A percentile compares a stretch with the other conserved stretches of the same genome.
phyloP scores from a whole-genome alignment of 2,888 invertebrate genomes.

The Aproaerema taeniolella region DNA sequence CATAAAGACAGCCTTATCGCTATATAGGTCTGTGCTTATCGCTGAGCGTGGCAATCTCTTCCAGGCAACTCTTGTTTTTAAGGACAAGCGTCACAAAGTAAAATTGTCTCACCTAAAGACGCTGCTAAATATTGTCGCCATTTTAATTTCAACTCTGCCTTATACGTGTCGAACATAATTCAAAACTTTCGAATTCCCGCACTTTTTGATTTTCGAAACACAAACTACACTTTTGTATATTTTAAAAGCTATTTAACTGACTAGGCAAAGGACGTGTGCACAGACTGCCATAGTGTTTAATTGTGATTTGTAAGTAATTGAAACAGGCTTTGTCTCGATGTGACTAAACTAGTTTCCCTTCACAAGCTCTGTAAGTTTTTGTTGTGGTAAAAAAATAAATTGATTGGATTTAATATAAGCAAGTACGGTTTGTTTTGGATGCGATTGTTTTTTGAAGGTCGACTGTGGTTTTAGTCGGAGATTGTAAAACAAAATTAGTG shows the following conservation, averaged over 20 bases:
- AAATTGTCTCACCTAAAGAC: constrained; percentile 51
- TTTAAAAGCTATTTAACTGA: constrained; percentile 8
- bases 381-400: constrained; percentile 22
- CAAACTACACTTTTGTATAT: constrained; percentile 3
- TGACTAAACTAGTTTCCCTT: constrained; percentile 33
- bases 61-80: too few species aligned
- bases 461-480: too few species aligned
- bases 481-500: too few species aligned
- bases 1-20: too few species aligned
- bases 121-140: constrained; percentile 70
- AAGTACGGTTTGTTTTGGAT: background rate
- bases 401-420: constrained; percentile 2
- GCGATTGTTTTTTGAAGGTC: too few species aligned
- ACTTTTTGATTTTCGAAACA: constrained; percentile 1
- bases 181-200: constrained; percentile 25
- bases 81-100: too few species aligned
- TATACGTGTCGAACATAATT: constrained; percentile 49
- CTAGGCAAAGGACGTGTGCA: constrained; percentile 34
- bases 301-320: constrained; percentile 25
- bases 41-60: too few species aligned
- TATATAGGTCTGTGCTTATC: too few species aligned
- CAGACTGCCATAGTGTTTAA: constrained; percentile 38
- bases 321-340: constrained; percentile 13
- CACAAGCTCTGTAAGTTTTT: constrained; percentile 46
- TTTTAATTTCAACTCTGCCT: constrained; percentile 47